Evolutionary conservation across 2,113 vertebrate genomes (phyloP).

Genomic region (Centropus unirufus): DNA sequence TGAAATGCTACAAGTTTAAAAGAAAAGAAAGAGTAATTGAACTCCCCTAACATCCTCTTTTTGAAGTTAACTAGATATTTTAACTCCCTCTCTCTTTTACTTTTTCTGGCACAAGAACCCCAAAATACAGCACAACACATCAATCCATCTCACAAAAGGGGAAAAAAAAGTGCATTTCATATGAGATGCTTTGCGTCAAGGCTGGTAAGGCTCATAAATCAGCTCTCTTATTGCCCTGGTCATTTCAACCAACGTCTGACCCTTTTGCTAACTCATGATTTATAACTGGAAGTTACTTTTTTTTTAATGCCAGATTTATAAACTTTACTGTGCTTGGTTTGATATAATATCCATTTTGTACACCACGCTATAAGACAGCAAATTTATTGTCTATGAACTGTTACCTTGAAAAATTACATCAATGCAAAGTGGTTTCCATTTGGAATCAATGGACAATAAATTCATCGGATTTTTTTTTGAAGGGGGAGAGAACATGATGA

Average conservation of each 20-base stretch:
- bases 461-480: constrained; percentile 22
- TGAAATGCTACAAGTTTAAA: background rate
- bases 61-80: background rate
- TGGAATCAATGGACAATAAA: constrained; percentile 68
- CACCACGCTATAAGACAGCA: constrained; percentile 64
- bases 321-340: constrained; percentile 68
- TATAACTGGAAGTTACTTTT: constrained; percentile 59
- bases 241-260: constrained; percentile 59
- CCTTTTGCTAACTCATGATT: constrained; percentile 72
- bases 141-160: constrained; percentile 39
- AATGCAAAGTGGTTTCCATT: constrained; percentile 79
- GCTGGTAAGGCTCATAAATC: constrained; percentile 61
- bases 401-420: constrained; percentile 82
- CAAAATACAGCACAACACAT: constrained; percentile 3
- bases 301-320: constrained; percentile 70
- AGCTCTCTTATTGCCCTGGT: constrained; percentile 54
- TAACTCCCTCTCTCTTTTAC: background rate
- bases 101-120: constrained; percentile 6
- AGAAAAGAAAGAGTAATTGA: background rate
- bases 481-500: constrained; percentile 45
- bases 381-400: constrained; percentile 78
- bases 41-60: background rate
- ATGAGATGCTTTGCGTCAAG: constrained; percentile 42
- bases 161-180: background rate
- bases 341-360: constrained; percentile 68